phyloP scores from a whole-genome alignment of 1,140 invertebrate species.

The Coelopa frigida region DNA sequence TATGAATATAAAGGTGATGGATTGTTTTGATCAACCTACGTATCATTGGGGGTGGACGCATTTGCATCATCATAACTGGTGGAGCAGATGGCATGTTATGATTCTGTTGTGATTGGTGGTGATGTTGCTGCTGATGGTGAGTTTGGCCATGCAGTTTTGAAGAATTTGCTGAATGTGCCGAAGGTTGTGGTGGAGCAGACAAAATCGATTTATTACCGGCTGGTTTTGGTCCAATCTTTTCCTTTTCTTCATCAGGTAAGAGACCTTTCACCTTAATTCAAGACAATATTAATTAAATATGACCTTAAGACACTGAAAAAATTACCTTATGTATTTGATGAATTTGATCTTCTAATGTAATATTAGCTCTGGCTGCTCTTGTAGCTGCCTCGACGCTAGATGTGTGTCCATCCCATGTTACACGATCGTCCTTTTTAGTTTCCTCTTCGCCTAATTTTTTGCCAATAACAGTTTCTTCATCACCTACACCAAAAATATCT shows the following conservation, averaged over 20 bases:
- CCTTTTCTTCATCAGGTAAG: conserved; percentile 88
- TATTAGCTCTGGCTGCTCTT: conserved; percentile 85
- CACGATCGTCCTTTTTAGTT: conserved; percentile 77
- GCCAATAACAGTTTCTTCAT: conserved; percentile 97
- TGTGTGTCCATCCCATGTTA: conserved; percentile 98
- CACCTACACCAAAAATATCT: conserved; percentile 98
- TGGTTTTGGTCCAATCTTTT: conserved; percentile 80
- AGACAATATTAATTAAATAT: conserved; percentile 6
- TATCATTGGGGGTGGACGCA: conserved; percentile 55
- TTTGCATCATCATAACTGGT: conserved; percentile 61
- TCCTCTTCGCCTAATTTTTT: conserved; percentile 98
- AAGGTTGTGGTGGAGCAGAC: conserved; percentile 27
- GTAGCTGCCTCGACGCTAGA: conserved; percentile 89
- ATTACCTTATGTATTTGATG: conserved; percentile 86
- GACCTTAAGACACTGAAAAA: neutral
- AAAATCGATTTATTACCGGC: conserved; percentile 46
- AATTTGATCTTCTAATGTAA: conserved; percentile 94
- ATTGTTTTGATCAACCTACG: conserved; percentile 39
- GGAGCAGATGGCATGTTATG: conserved; percentile 47
- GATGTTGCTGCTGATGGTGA: conserved; percentile 34
- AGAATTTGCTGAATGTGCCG: conserved; percentile 33
- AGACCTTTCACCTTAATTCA: conserved; percentile 78
- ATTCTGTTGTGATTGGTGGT: conserved; percentile 30
- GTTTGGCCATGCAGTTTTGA: conserved; percentile 46
- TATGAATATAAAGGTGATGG: conserved; percentile 1